A percentile compares a stretch with the other conserved stretches of the same genome.
Evolutionary conservation across 2,888 invertebrate species (phyloP).

Genomic region (Noctua comes): DNA sequence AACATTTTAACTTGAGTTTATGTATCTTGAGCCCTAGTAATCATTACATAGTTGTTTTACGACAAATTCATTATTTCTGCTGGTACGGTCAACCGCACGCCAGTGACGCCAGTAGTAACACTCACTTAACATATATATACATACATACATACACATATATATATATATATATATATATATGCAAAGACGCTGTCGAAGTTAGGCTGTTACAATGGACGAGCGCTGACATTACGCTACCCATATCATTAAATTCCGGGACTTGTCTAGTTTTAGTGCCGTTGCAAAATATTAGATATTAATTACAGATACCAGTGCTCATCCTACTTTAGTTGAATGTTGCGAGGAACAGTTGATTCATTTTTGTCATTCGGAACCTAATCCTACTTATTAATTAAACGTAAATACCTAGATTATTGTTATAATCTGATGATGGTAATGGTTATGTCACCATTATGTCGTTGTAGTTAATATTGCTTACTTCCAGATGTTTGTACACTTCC

Average conservation of each 20-base stretch:
- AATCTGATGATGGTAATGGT: background rate
- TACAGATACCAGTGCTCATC: conserved; percentile 26
- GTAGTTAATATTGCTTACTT: background rate
- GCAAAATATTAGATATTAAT: conserved; percentile 49
- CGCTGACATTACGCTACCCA: background rate
- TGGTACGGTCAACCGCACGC: background rate
- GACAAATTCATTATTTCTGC: background rate
- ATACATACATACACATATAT: background rate
- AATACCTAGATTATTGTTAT: background rate
- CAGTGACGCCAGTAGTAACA: background rate
- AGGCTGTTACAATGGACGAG: background rate
- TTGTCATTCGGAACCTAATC: background rate
- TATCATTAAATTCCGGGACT: conserved; percentile 28
- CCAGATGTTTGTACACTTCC: background rate
- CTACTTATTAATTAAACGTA: background rate
- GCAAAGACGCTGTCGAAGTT: background rate
- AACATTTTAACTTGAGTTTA: background rate
- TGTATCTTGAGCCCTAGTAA: background rate
- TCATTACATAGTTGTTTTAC: background rate
- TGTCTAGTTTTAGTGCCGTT: conserved; percentile 60
- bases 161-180: no score
- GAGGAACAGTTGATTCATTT: background rate
- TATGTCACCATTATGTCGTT: background rate
- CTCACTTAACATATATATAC: background rate
- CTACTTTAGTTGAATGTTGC: conserved; percentile 19